These are phyloP conservation scores for Hemistola chrysoprasaria DNA, from an alignment of 2,888 invertebrate species.

Conservation along the genomic window DNA sequence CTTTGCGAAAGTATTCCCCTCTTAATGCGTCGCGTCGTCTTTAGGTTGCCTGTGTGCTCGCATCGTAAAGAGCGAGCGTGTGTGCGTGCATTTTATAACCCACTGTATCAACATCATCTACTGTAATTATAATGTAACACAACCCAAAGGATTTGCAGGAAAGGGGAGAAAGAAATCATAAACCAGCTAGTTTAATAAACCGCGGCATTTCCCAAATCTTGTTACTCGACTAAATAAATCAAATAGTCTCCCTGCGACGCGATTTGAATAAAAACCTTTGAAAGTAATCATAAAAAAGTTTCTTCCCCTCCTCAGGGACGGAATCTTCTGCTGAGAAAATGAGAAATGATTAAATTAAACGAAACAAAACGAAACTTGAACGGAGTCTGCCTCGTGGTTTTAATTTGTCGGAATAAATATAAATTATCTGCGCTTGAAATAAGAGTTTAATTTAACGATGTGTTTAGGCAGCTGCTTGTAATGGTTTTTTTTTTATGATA, in stretches of 20 bases:
- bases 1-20: too few relatives aligned
- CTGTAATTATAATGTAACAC: too few relatives aligned
- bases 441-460: constrained; percentile 4
- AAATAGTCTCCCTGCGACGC: constrained; percentile 27
- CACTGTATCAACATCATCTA: too few relatives aligned
- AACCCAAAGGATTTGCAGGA: neutral
- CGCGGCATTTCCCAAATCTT: constrained; percentile 31
- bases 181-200: neutral
- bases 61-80: too few relatives aligned
- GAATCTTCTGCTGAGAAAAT: constrained; percentile 20
- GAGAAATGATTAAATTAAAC: constrained; percentile 38
- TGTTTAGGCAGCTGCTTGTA: too few relatives aligned
- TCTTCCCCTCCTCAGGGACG: constrained; percentile 25
- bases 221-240: constrained; percentile 46
- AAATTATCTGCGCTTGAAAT: constrained; percentile 11
- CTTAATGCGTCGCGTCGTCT: too few relatives aligned
- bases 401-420: constrained; percentile 26
- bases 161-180: neutral
- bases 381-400: constrained; percentile 21
- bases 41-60: too few relatives aligned
- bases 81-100: too few relatives aligned
- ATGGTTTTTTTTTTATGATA: too few relatives aligned
- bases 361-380: constrained; percentile 24
- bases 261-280: constrained; percentile 40
- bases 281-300: constrained; percentile 38